phyloP scores from a whole-genome alignment of 2,888 invertebrate species.

The Ecdyonurus torrentis region DNA sequence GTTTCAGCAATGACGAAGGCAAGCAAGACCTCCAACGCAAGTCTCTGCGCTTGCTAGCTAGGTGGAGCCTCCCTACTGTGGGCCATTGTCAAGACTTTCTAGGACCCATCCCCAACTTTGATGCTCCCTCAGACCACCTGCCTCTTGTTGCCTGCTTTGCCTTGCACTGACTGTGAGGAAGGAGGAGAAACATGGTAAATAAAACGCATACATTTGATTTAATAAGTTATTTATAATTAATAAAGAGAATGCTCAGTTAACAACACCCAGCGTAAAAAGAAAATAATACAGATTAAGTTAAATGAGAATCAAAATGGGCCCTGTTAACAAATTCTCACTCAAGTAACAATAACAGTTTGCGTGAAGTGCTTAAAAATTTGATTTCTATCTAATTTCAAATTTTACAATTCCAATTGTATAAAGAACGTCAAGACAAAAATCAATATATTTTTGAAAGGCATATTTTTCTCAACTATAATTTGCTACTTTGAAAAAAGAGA shows the following conservation, averaged over 20 bases:
- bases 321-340: too few relatives aligned
- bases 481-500: too few relatives aligned
- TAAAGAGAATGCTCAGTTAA: background rate
- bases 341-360: too few relatives aligned
- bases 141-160: conserved; percentile 59
- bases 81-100: conserved; percentile 36
- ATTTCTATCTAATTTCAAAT: too few relatives aligned
- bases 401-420: too few relatives aligned
- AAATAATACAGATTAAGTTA: background rate
- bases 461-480: too few relatives aligned
- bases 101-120: conserved; percentile 53
- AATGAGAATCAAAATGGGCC: background rate
- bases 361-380: too few relatives aligned
- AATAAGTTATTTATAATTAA: background rate
- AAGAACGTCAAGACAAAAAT: too few relatives aligned
- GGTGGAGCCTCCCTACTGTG: conserved; percentile 47
- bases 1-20: background rate
- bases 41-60: conserved; percentile 29
- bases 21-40: background rate
- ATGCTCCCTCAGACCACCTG: conserved; percentile 70
- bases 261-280: background rate
- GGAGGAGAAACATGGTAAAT: background rate
- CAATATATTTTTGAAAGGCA: too few relatives aligned
- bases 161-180: background rate
- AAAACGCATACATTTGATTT: background rate